These are phyloP conservation scores for Carposina sasakii DNA, from an alignment of 1,140 invertebrate genomes.

Conservation along the genomic window DNA sequence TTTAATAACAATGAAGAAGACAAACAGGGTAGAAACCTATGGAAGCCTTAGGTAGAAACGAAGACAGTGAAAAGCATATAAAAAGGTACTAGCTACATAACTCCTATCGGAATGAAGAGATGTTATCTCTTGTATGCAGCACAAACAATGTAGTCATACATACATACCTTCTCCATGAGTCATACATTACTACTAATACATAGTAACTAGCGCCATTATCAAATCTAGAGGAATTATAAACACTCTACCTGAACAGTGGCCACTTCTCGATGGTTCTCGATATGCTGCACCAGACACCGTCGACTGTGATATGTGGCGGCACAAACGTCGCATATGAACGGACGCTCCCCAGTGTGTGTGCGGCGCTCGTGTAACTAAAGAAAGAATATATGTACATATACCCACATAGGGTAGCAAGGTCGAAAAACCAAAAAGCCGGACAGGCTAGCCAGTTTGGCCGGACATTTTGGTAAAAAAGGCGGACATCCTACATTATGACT, in stretches of 20 bases:
- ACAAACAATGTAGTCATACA: neutral
- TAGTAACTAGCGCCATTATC: neutral
- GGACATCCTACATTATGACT: neutral
- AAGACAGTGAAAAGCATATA: too few species aligned
- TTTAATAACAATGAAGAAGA: neutral
- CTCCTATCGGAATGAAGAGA: too few species aligned
- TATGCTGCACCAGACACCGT: constrained; percentile 17
- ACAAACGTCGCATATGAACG: constrained; percentile 18
- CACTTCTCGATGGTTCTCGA: constrained; percentile 11
- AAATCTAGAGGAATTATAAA: neutral
- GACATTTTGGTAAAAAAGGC: too few species aligned
- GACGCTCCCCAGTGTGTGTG: constrained; percentile 20
- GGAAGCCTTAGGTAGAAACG: neutral
- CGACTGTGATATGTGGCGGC: constrained; percentile 15
- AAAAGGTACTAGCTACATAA: too few species aligned
- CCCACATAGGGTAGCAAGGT: neutral
- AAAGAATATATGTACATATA: too few species aligned
- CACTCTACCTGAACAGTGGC: constrained; percentile 13
- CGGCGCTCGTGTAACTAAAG: constrained; percentile 20
- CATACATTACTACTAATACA: neutral
- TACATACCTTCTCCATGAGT: neutral
- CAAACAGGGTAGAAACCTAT: neutral
- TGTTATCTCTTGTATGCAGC: too few species aligned
- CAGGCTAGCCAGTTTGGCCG: too few species aligned
- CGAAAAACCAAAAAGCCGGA: too few species aligned